Conservation (phyloP, 2,888 invertebrate species). For the Stenichneumon culpator region DNA sequence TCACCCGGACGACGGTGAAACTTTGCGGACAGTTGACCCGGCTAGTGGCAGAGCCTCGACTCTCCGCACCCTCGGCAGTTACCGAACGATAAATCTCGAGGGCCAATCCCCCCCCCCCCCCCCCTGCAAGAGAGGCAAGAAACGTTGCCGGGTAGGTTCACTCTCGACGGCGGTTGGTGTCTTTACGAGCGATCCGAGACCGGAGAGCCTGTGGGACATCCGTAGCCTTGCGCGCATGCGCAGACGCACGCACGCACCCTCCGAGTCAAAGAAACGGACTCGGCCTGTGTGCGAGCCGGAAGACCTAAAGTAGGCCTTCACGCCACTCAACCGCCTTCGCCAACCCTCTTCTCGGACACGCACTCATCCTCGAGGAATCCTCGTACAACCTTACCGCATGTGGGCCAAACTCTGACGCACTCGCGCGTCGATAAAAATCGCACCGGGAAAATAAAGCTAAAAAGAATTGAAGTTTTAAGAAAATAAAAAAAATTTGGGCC, state of each 20-base stretch:
- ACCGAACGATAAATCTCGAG: constrained; percentile 64
- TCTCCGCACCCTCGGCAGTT: constrained; percentile 40
- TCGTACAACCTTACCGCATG: constrained; percentile 44
- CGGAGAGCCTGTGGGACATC: constrained; percentile 24
- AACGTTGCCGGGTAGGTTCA: constrained; percentile 36
- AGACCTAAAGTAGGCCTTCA: constrained; percentile 49
- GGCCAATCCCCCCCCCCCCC: constrained; percentile 36
- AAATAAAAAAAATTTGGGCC: too few species aligned
- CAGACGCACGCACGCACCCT: neutral
- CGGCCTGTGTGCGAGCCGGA: constrained; percentile 30
- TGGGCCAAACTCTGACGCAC: constrained; percentile 29
- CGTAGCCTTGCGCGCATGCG: constrained; percentile 15
- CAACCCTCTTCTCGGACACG: constrained; percentile 2
- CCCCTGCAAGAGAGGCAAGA: constrained; percentile 34
- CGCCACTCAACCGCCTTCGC: neutral
- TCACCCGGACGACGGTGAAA: constrained; percentile 18
- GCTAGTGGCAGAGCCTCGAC: constrained; percentile 3
- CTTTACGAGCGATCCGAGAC: constrained; percentile 53
- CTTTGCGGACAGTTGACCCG: constrained; percentile 39
- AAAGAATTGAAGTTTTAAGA: neutral
- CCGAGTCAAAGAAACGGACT: neutral
- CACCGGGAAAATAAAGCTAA: constrained; percentile 28
- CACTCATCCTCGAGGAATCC: constrained; percentile 32
- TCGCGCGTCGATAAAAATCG: constrained; percentile 57
- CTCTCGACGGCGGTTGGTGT: constrained; percentile 34